Evolutionary conservation across 2,113 vertebrate genomes (phyloP).

Genomic region (Bolborhynchus lineola): DNA sequence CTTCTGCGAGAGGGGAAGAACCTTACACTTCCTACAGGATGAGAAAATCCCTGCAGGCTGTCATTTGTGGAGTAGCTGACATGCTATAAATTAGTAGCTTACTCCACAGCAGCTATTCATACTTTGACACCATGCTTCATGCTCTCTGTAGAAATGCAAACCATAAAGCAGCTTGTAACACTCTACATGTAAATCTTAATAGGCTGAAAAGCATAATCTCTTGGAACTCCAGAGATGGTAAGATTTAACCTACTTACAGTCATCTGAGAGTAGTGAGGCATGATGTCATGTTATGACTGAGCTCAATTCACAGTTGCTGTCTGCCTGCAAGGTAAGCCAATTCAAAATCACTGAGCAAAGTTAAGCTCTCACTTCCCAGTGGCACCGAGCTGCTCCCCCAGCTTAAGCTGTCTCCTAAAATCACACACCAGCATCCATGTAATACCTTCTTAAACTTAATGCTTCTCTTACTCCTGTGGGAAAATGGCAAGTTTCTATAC

Average conservation of each 20-base stretch:
- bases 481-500: not conserved
- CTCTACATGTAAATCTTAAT: not conserved
- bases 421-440: not conserved
- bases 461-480: not conserved
- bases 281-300: slow-evolving; percentile 30
- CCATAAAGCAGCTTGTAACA: slow-evolving; percentile 32
- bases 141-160: not conserved
- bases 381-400: not conserved
- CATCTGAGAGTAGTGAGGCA: not conserved
- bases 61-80: not conserved
- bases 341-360: not conserved
- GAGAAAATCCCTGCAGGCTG: not conserved
- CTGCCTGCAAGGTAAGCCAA: slow-evolving; percentile 32
- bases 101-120: slow-evolving; percentile 8
- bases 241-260: slow-evolving; percentile 48
- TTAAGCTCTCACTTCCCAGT: not conserved
- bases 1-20: not conserved
- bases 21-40: not conserved
- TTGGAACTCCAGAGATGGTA: slow-evolving; percentile 1
- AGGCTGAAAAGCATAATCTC: slow-evolving; percentile 42
- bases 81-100: not conserved
- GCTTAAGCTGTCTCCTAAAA: not conserved
- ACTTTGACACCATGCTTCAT: not conserved
- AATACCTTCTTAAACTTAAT: not conserved
- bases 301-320: slow-evolving; percentile 1